Base-by-base conservation (phyloP, 2,113 vertebrate species). In the Cyrtonyx montezumae region DNA sequence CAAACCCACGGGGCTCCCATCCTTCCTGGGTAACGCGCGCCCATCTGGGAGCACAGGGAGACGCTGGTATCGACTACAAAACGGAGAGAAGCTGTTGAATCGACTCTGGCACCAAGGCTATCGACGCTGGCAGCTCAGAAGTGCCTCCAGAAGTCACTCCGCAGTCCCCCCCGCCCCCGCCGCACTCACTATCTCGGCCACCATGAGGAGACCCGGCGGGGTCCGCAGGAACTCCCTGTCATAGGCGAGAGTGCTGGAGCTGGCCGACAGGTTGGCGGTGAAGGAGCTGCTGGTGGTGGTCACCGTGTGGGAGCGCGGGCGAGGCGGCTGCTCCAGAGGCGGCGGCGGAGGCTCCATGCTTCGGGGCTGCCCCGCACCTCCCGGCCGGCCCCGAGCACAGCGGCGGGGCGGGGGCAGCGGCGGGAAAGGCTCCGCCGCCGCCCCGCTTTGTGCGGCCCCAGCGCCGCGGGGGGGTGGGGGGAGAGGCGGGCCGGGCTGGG, bases 201-300 rank as follows among this genome's bases (percentile, higher is more conserved):
- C 94, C 96, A 98, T 98, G 59, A 98, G 98, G 9, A 97, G 79
- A 56, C 98, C 98, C 11, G 98, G 97, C 58, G 84, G 40, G 11
- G 98, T 98, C 82, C 95, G 92, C 69, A 98, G 96, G 93, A 98
- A 98, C 88, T 97, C 97, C 36, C 93, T 93, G 96, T 98, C 98
- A 96, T 98, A 98, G 68, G 97, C 95, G 91, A 98, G 97, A 26
- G 92, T 95, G 96, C 97, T 96, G 91, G 93, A 94, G 88, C 97
- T 97, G 95, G 89, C 90, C 40, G 97, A 96, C 92, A 97, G 97
- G 96, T 97, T 97, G 92, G 96, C 96, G 26, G 97, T 96, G 95
- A 98, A 97, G 78, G 98, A 98, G 91, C 97, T 98, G 97, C 96
- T 88, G 81, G 97, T 98, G 90, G 98, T 98, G 92, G 97, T 98